Evolutionary conservation across 2,113 vertebrate species (phyloP).

Genomic region (Engystomops pustulosus): DNA sequence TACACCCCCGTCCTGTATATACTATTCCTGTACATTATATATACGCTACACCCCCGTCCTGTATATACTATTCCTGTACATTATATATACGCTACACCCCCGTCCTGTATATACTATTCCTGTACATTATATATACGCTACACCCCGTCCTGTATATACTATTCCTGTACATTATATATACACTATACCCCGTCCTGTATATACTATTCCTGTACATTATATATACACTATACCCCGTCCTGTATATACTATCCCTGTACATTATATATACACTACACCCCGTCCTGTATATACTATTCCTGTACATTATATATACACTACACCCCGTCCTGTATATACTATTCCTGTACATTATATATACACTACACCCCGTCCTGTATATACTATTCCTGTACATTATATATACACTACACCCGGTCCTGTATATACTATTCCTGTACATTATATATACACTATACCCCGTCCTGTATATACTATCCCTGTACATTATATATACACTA

Average conservation of each 20-base stretch:
- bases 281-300: not conserved
- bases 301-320: not conserved
- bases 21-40: not conserved
- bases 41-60: not conserved
- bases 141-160: not conserved
- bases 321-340: not conserved
- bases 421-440: not conserved
- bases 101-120: not conserved
- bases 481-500: not conserved
- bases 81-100: not conserved
- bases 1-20: not conserved
- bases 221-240: not conserved
- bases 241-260: not conserved
- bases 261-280: not conserved
- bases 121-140: not conserved
- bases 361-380: not conserved
- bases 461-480: not conserved
- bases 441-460: not conserved
- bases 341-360: not conserved
- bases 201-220: not conserved
- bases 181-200: not conserved
- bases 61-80: not conserved
- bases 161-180: not conserved
- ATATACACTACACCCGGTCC: not conserved
- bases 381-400: not conserved